phyloP scores from a whole-genome alignment of 1,140 invertebrate genomes.

The fruit fly (Drosophila melanogaster) region DNA sequence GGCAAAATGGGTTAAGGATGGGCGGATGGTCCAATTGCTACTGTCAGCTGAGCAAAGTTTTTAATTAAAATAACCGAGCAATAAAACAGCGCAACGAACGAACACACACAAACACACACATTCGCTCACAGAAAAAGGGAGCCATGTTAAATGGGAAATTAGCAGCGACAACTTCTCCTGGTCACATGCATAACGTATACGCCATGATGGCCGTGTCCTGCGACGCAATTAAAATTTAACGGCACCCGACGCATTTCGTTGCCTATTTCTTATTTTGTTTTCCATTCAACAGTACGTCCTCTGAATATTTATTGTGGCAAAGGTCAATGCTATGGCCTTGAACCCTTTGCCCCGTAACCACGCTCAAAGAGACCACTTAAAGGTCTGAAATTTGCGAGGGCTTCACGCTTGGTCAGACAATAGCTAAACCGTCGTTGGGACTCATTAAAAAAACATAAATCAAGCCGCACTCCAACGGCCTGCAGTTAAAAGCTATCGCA shows the following conservation, averaged over 20 bases:
- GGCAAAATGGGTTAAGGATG: neutral
- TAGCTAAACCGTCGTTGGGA: conserved; percentile 1
- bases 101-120: conserved; percentile 3
- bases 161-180: conserved; percentile 58
- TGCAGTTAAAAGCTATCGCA: conserved; percentile 21
- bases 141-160: conserved; percentile 49
- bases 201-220: conserved; percentile 35
- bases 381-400: conserved; percentile 22
- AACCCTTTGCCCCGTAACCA: conserved; percentile 29
- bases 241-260: conserved; percentile 43
- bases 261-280: conserved; percentile 32
- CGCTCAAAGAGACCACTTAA: conserved; percentile 7
- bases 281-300: conserved; percentile 12
- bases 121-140: neutral
- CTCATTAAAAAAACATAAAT: conserved; percentile 82
- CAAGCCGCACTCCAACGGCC: conserved; percentile 38
- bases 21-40: conserved; percentile 53
- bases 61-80: conserved; percentile 82
- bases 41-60: conserved; percentile 74
- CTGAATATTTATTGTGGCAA: conserved; percentile 56
- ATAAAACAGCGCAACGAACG: conserved; percentile 68
- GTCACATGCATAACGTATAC: conserved; percentile 51
- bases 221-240: conserved; percentile 74
- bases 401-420: conserved; percentile 42
- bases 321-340: conserved; percentile 64